Conservation (phyloP, 2,797 vertebrate species). For the Mormyrus hasselquistii region DNA sequence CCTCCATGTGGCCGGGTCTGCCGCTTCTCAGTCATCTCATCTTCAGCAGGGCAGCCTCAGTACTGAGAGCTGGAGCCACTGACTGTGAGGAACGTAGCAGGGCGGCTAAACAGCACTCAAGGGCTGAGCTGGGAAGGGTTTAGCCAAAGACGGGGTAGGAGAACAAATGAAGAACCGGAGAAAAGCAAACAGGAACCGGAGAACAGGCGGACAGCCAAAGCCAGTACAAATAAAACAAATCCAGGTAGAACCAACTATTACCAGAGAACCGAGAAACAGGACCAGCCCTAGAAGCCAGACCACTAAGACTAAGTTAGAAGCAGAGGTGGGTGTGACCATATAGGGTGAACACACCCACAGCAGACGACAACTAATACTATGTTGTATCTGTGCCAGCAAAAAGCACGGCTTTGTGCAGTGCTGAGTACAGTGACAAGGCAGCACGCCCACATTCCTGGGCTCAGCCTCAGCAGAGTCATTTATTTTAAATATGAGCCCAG, state of each 20-base stretch:
- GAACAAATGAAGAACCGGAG: neutral
- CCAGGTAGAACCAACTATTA: neutral
- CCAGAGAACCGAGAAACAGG: neutral
- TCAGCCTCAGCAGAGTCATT: neutral
- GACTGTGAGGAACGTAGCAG: neutral
- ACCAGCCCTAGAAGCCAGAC: neutral
- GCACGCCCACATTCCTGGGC: neutral
- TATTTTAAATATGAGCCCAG: conserved; percentile 11
- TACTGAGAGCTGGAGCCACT: neutral
- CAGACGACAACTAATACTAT: neutral
- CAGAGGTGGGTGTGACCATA: neutral
- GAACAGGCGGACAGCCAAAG: neutral
- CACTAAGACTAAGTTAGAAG: neutral
- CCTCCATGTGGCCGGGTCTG: neutral
- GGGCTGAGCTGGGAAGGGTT: neutral
- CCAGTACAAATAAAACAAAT: neutral
- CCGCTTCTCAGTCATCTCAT: neutral
- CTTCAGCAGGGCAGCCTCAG: neutral
- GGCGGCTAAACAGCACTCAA: neutral
- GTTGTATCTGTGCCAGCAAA: neutral
- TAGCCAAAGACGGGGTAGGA: neutral
- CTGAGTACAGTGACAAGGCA: neutral
- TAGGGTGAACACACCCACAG: neutral
- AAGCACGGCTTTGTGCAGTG: neutral
- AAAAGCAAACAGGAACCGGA: neutral